phyloP scores from a whole-genome alignment of 2,888 invertebrate genomes.

The Nasonovia ribisnigri region DNA sequence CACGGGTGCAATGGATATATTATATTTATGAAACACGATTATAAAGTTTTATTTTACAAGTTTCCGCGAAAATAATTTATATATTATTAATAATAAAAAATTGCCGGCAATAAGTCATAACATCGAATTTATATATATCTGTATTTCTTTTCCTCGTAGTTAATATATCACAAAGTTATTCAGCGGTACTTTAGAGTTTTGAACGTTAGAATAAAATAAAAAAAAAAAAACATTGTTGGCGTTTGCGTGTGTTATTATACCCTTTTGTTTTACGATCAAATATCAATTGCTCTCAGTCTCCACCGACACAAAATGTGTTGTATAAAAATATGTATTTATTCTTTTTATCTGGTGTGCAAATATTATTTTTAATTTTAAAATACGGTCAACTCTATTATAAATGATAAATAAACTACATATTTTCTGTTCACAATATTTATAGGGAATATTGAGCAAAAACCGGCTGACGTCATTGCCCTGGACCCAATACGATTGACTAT shows the following conservation, averaged over 20 bases:
- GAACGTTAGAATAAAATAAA: not conserved
- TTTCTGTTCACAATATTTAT: not conserved
- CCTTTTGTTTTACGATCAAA: not conserved
- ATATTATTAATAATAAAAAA: not conserved
- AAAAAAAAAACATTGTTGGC: not conserved
- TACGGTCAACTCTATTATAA: not conserved
- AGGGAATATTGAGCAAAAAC: not conserved
- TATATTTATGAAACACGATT: not conserved
- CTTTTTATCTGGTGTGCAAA: not conserved
- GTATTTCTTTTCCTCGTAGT: not conserved
- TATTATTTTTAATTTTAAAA: not conserved
- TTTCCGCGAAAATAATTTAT: not conserved
- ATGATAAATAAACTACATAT: not conserved
- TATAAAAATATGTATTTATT: not conserved
- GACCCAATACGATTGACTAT: not conserved
- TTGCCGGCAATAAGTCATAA: not conserved
- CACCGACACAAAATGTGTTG: not conserved
- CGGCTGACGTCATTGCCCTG: accelerated
- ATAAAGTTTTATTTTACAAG: slow-evolving; percentile 11
- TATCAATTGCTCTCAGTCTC: not conserved
- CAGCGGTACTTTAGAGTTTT: not conserved
- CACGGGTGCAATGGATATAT: not conserved
- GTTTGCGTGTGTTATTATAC: not conserved
- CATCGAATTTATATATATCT: not conserved
- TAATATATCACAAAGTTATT: not conserved